These are phyloP conservation scores for Caloenas nicobarica DNA, from an alignment of 2,113 vertebrate species.

Conservation along the genomic window DNA sequence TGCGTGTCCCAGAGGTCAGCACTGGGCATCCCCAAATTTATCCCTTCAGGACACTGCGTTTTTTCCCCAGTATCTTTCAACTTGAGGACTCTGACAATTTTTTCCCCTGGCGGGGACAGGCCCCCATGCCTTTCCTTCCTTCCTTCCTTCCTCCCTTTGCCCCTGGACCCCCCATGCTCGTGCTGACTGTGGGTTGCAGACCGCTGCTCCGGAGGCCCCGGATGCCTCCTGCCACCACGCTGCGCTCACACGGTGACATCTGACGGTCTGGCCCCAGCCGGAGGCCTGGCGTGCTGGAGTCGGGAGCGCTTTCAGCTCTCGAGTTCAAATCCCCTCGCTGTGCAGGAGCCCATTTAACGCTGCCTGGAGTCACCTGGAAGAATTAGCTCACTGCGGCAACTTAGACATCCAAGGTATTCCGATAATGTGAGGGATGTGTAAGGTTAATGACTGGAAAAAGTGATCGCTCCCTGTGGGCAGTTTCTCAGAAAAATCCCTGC, in stretches of 20 bases:
- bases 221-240: background rate
- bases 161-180: rapidly evolving
- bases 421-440: constrained; percentile 53
- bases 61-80: rapidly evolving
- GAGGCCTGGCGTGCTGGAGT: constrained; percentile 11
- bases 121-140: background rate
- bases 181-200: background rate
- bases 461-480: constrained; percentile 62
- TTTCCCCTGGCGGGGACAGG: background rate
- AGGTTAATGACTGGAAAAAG: constrained; percentile 72
- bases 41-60: background rate
- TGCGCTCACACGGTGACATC: constrained; percentile 1
- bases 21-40: background rate
- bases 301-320: constrained; percentile 39
- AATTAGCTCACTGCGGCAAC: constrained; percentile 50
- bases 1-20: background rate
- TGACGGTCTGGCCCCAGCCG: background rate
- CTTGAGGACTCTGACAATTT: background rate
- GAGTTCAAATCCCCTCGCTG: constrained; percentile 45
- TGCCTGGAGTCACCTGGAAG: constrained; percentile 60
- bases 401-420: constrained; percentile 25
- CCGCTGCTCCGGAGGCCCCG: background rate
- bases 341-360: constrained; percentile 39
- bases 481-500: constrained; percentile 56
- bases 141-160: background rate